phyloP scores from a whole-genome alignment of 23 tunicate species.

The Aplidium turbinatum region DNA sequence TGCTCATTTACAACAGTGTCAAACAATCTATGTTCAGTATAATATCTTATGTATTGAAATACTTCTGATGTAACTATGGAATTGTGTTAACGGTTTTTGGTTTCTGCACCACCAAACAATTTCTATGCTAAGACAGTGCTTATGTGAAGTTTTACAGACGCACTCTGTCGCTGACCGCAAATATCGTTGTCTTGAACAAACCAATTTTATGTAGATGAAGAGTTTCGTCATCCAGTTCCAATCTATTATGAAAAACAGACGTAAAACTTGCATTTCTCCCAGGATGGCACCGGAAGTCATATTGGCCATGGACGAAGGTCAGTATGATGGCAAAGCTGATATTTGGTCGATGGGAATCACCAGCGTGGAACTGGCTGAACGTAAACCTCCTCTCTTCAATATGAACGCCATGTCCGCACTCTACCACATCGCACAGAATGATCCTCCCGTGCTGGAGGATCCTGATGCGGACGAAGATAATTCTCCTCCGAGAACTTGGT shows the following conservation, averaged over 20 bases:
- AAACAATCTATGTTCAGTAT: too few relatives aligned
- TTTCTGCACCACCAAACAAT: too few relatives aligned
- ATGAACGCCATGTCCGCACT: conserved; percentile 98
- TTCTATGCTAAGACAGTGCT: background rate
- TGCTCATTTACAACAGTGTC: too few relatives aligned
- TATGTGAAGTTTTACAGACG: background rate
- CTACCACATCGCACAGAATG: conserved; percentile 94
- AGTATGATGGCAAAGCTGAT: conserved; percentile 94
- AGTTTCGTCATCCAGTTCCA: background rate
- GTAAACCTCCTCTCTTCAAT: conserved; percentile 92
- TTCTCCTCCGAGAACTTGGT: conserved; percentile 51
- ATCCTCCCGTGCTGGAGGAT: conserved; percentile 77
- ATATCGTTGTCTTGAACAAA: background rate
- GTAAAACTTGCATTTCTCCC: background rate
- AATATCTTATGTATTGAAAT: too few relatives aligned
- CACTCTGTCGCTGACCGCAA: background rate
- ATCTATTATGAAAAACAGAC: background rate
- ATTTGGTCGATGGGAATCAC: conserved; percentile 98
- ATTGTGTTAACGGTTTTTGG: too few relatives aligned
- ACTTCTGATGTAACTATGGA: too few relatives aligned
- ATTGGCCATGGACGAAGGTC: conserved; percentile 98
- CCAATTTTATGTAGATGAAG: too few relatives aligned
- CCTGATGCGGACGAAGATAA: conserved; percentile 47
- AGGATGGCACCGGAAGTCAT: conserved; percentile 99
- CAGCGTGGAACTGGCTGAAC: conserved; percentile 84